These are phyloP conservation scores for Penaeus japonicus DNA, from an alignment of 1,140 invertebrate species.

Conservation along the genomic window DNA sequence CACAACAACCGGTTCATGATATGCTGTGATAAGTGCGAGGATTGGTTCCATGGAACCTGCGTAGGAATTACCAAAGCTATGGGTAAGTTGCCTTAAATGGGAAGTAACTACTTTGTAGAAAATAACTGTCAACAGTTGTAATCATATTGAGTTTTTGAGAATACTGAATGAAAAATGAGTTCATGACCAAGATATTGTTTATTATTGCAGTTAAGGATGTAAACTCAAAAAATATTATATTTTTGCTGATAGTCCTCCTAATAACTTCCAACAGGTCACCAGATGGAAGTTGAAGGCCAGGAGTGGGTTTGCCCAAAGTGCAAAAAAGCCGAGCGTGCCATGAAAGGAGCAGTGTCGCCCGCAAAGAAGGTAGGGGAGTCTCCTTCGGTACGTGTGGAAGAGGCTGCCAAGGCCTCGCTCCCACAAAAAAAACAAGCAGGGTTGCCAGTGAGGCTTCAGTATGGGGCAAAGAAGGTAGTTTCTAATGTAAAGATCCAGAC, in stretches of 20 bases:
- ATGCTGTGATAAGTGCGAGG: conserved; percentile 93
- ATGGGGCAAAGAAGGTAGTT: neutral
- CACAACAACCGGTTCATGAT: conserved; percentile 98
- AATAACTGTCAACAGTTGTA: neutral
- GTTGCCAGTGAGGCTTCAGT: neutral
- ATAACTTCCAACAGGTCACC: conserved; percentile 68
- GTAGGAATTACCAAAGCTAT: conserved; percentile 91
- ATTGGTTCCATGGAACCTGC: conserved; percentile 97
- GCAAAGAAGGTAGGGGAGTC: conserved; percentile 1
- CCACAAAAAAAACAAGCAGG: neutral
- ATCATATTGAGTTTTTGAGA: neutral
- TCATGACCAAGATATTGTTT: no score
- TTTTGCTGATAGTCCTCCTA: neutral
- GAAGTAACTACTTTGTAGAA: neutral
- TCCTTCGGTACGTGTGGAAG: neutral
- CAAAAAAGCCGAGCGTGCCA: conserved; percentile 55
- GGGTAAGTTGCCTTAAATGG: conserved; percentile 67
- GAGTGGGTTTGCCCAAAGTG: conserved; percentile 94
- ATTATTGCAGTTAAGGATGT: neutral
- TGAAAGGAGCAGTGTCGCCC: conserved; percentile 18
- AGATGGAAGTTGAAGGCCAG: conserved; percentile 87
- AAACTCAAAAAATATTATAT: neutral
- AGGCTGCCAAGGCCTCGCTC: neutral
- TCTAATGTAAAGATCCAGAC: neutral
- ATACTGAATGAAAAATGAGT: no score